These are phyloP conservation scores for Ophiothrix spiculata DNA, from an alignment of 35 echinoderm and acorn worm genomes.

Conservation along the genomic window DNA sequence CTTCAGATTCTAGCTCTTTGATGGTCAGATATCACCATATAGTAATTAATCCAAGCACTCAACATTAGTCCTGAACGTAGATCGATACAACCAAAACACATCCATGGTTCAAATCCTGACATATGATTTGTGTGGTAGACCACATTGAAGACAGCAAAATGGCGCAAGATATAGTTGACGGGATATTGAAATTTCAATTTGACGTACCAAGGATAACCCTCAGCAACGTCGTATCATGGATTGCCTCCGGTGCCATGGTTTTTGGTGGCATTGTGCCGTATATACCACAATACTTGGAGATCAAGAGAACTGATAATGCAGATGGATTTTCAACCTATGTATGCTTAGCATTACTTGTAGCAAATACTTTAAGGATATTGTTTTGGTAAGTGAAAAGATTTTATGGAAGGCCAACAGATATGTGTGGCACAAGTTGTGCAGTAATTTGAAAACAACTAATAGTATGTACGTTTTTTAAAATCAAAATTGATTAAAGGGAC, in stretches of 20 bases:
- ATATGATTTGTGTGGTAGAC: background rate
- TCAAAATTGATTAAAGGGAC: too few relatives aligned
- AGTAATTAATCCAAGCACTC: too few relatives aligned
- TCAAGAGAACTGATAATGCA: slow-evolving; percentile 84
- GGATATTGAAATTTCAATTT: slow-evolving; percentile 3
- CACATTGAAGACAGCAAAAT: background rate
- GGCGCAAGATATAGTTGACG: background rate
- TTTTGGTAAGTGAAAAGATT: slow-evolving; percentile 85
- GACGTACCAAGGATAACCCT: slow-evolving; percentile 49
- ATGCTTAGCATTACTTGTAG: slow-evolving; percentile 73
- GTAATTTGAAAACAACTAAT: too few relatives aligned
- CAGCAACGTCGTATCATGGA: slow-evolving; percentile 76
- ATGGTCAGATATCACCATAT: too few relatives aligned
- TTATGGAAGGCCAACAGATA: too few relatives aligned
- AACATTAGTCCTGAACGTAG: too few relatives aligned
- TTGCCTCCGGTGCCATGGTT: slow-evolving; percentile 84
- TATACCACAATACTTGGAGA: slow-evolving; percentile 89
- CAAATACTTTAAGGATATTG: slow-evolving; percentile 89
- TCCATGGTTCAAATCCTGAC: too few relatives aligned
- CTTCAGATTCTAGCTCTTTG: too few relatives aligned
- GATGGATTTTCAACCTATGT: slow-evolving; percentile 98
- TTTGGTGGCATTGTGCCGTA: slow-evolving; percentile 96
- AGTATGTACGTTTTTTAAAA: too few relatives aligned
- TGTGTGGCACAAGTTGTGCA: too few relatives aligned
- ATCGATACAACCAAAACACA: too few relatives aligned